Evolutionary conservation across 1,140 invertebrate genomes (phyloP).

Genomic region (Drosophila repleta): DNA sequence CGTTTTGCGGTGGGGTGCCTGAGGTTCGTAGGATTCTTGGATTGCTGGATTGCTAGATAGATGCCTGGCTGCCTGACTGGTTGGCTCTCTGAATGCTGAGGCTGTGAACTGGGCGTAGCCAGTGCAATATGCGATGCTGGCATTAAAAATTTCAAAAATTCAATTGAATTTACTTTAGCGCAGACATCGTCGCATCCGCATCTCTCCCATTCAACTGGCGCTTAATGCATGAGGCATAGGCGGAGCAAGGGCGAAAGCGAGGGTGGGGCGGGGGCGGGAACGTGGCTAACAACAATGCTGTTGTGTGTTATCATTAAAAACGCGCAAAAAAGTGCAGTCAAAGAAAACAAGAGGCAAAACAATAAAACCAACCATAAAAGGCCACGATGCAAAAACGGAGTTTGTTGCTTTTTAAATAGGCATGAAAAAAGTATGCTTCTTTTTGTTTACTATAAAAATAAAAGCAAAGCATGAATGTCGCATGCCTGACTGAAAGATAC

Average conservation of each 20-base stretch:
- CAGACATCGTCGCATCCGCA: constrained; percentile 50
- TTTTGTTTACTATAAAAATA: constrained; percentile 17
- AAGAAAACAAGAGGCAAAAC: constrained; percentile 73
- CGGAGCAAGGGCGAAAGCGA: no score
- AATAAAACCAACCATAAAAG: constrained; percentile 76
- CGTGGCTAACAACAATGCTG: constrained; percentile 48
- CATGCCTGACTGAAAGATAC: constrained; percentile 1
- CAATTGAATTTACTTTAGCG: constrained; percentile 78
- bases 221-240: constrained; percentile 66
- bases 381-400: constrained; percentile 62
- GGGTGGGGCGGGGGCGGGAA: constrained; percentile 49
- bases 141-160: constrained; percentile 78
- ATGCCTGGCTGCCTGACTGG: constrained; percentile 1
- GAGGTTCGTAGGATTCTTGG: constrained; percentile 37
- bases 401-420: constrained; percentile 63
- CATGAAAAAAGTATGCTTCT: constrained; percentile 50
- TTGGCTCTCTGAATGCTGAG: constrained; percentile 7
- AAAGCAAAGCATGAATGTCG: constrained; percentile 16
- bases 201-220: constrained; percentile 45
- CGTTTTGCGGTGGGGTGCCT: constrained; percentile 49
- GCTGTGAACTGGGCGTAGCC: constrained; percentile 53
- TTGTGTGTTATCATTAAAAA: constrained; percentile 74
- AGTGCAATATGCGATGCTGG: constrained; percentile 71
- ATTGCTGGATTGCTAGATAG: constrained; percentile 16
- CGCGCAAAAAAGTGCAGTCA: constrained; percentile 69